Evolutionary conservation across 2,888 invertebrate species (phyloP).

Genomic region (Polydrusus pterygomalis): DNA sequence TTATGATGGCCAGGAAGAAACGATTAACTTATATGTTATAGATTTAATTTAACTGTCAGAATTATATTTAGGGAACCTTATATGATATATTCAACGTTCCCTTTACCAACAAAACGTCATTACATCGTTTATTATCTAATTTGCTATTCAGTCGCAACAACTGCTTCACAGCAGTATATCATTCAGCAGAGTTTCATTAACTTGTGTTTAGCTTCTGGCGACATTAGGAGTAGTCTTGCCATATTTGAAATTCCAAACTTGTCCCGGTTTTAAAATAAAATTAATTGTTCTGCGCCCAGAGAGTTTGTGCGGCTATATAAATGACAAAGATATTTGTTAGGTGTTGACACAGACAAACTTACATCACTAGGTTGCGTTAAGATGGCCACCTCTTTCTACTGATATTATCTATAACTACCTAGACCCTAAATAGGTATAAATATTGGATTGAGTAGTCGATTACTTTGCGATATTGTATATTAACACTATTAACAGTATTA

Average conservation of each 20-base stretch:
- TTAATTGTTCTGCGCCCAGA: slow-evolving; percentile 8
- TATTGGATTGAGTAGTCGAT: no score
- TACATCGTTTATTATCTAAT: slow-evolving; percentile 19
- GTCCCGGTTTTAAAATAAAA: slow-evolving; percentile 19
- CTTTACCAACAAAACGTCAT: slow-evolving; percentile 20
- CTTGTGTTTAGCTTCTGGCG: slow-evolving; percentile 21
- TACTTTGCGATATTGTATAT: no score
- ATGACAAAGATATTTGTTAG: not conserved
- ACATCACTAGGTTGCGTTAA: not conserved
- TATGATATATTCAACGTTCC: slow-evolving; percentile 12
- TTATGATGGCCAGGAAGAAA: not conserved
- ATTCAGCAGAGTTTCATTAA: slow-evolving; percentile 27
- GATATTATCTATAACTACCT: no score
- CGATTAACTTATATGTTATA: no score
- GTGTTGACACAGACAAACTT: not conserved
- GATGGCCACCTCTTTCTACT: no score
- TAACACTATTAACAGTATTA: no score
- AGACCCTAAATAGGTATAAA: no score
- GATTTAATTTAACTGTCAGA: not conserved
- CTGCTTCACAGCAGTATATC: slow-evolving; percentile 17
- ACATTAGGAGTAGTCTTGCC: slow-evolving; percentile 17
- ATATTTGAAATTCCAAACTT: slow-evolving; percentile 12
- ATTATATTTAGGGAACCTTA: not conserved
- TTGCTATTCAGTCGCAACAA: slow-evolving; percentile 20
- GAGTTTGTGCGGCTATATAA: not conserved